A percentile compares a stretch with the other conserved stretches of the same genome.
phyloP scores from a whole-genome alignment of 2,797 vertebrate genomes.

The Artibeus jamaicensis region DNA sequence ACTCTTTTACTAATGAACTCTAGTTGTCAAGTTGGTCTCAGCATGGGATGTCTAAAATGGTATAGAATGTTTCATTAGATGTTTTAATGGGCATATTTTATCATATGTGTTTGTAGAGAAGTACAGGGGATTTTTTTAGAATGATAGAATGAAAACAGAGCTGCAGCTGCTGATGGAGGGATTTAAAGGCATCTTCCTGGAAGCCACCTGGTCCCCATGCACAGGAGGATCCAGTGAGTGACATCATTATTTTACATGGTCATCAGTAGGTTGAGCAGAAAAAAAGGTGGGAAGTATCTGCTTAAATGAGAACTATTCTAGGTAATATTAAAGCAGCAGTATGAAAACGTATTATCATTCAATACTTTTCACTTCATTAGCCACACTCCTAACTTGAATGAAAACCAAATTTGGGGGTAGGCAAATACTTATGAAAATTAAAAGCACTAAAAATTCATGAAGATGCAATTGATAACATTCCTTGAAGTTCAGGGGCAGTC shows the following conservation, averaged over 20 bases:
- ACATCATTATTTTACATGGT: neutral
- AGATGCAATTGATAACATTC: neutral
- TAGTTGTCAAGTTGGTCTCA: neutral
- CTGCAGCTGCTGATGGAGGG: neutral
- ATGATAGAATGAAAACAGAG: neutral
- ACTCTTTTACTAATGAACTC: neutral
- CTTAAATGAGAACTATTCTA: neutral
- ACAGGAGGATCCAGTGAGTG: neutral
- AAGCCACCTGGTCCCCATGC: neutral
- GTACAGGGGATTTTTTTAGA: neutral
- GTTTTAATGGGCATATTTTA: neutral
- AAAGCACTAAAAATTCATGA: neutral
- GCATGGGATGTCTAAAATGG: neutral
- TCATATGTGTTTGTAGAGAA: neutral
- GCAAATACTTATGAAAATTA: neutral
- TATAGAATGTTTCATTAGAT: neutral
- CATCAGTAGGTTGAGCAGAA: neutral
- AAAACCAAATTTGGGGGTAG: neutral
- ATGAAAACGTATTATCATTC: neutral
- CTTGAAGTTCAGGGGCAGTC: neutral
- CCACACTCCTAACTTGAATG: neutral
- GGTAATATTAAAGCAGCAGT: neutral
- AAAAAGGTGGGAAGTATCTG: neutral
- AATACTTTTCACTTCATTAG: neutral
- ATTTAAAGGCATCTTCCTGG: neutral